Conservation (phyloP, 1,140 invertebrate genomes). For the Brachionus koreanus region DNA sequence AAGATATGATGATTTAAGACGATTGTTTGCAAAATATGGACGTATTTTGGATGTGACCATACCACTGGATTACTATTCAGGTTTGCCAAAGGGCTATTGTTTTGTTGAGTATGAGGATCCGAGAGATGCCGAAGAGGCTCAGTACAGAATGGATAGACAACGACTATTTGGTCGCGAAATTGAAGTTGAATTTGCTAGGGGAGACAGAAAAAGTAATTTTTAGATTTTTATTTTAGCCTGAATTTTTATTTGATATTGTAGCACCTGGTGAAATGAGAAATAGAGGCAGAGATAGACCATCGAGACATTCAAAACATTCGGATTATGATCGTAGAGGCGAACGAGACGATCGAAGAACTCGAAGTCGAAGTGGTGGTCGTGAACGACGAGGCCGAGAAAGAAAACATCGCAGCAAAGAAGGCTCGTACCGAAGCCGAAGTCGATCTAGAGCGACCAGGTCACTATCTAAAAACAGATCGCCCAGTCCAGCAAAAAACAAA, state of each 20-base stretch:
- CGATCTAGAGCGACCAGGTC: not conserved
- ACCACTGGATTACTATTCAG: conserved; percentile 61
- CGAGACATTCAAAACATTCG: not conserved
- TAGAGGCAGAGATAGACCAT: not conserved
- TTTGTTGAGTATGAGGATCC: conserved; percentile 62
- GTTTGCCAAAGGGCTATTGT: conserved; percentile 59
- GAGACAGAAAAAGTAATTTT: conserved; percentile 61
- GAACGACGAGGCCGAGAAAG: not conserved
- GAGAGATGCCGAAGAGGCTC: conserved; percentile 62
- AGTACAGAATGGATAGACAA: conserved; percentile 58
- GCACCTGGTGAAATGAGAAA: conserved; percentile 41
- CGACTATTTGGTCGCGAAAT: conserved; percentile 59
- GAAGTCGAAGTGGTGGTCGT: conserved; percentile 21
- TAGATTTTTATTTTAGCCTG: not conserved
- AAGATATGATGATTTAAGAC: conserved; percentile 57
- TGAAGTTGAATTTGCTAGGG: conserved; percentile 62
- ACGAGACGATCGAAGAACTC: not conserved
- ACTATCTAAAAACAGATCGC: not conserved
- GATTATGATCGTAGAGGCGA: not conserved
- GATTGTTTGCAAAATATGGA: conserved; percentile 61
- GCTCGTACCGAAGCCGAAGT: conserved; percentile 5
- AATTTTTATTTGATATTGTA: not conserved
- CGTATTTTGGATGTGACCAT: conserved; percentile 61
- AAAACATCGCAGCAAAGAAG: not conserved
- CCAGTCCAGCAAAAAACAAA: conserved; percentile 35